Evolutionary conservation across 2,888 invertebrate genomes (phyloP).

Genomic region (Andrena bicolor): DNA sequence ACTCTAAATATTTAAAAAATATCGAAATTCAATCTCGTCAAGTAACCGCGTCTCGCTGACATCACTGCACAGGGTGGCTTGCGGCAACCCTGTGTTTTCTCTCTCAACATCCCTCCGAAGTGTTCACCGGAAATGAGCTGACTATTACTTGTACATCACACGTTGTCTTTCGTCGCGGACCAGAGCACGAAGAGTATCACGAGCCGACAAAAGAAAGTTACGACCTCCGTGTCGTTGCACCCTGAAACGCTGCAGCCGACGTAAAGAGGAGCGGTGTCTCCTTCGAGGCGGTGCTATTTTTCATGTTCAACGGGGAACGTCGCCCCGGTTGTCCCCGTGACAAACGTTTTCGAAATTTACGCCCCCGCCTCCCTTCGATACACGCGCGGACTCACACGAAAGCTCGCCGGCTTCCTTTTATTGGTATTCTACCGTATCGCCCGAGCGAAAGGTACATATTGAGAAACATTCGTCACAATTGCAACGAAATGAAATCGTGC

Average conservation of each 20-base stretch:
- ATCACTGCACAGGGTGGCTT: not conserved
- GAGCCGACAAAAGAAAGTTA: constrained; percentile 58
- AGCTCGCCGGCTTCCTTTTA: not conserved
- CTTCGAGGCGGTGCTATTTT: constrained; percentile 49
- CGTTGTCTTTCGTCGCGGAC: constrained; percentile 13
- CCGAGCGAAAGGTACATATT: constrained; percentile 1
- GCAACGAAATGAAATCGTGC: constrained; percentile 3
- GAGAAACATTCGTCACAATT: constrained; percentile 31
- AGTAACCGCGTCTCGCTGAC: not conserved
- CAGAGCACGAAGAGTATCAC: constrained; percentile 15
- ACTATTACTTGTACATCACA: constrained; percentile 31
- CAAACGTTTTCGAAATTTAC: constrained; percentile 61
- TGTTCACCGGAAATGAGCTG: constrained; percentile 28
- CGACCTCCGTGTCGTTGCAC: constrained; percentile 45
- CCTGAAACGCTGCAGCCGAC: constrained; percentile 58
- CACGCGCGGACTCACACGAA: not conserved
- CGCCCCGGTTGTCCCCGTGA: constrained; percentile 34
- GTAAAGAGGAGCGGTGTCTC: constrained; percentile 55
- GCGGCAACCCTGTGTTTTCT: constrained; percentile 12
- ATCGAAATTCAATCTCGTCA: constrained; percentile 1
- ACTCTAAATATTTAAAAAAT: not conserved
- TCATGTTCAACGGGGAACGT: constrained; percentile 47
- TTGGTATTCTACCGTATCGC: constrained; percentile 11
- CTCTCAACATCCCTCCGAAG: constrained; percentile 19
- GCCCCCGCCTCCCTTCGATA: constrained; percentile 20